Evolutionary conservation across 2,113 vertebrate species (phyloP), one percentile per base, ranked within the genome.

Genomic region (Atrichornis clamosus): DNA sequence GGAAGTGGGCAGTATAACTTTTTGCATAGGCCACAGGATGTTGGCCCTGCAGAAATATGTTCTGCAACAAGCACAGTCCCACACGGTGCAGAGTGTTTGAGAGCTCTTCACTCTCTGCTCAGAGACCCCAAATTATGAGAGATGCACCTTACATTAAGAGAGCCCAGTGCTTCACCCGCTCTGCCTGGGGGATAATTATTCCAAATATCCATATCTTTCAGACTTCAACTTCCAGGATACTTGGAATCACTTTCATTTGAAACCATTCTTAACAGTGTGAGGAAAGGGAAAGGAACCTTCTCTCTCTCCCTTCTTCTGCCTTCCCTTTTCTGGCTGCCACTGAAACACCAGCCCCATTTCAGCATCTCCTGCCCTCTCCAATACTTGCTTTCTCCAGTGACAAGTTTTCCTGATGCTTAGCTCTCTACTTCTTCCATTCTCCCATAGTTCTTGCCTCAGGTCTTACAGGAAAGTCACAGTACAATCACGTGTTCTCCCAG

Each of bases 61-160:
- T 86, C 80, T 19, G 9, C 72, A 41, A 10, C 12, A 28, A 35
- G 14, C 0, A 1, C 16, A 30, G n/a, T 58, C 22, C 62, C 20
- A 58, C 3, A 4, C 0, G 0, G 7, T 2, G 4, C 0, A 0
- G 5, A 69, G n/a, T 58, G 62, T 53, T 86, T 35, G 32, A 69
- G 28, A 75, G 37, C 37, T 86, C 41, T 27, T 32, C 72, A 18
- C 10, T 50, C 30, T 59, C 20, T 72, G 32, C 59, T 60, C 73
- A 75, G 50, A 64, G 39, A 76, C 35, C 24, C 30, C 33, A 15
- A 4, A 47, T 52, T 26, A 63, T 47, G 41, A n/a, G 33, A 15
- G 52, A 4, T 27, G 18, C 32, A 35, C 8, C 30, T 41, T 53
- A 22, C 24, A 32, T 0, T 60, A 55, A 59, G 58, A 53, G 17